phyloP scores from a whole-genome alignment of 2,113 vertebrate species.

The Carassius auratus region DNA sequence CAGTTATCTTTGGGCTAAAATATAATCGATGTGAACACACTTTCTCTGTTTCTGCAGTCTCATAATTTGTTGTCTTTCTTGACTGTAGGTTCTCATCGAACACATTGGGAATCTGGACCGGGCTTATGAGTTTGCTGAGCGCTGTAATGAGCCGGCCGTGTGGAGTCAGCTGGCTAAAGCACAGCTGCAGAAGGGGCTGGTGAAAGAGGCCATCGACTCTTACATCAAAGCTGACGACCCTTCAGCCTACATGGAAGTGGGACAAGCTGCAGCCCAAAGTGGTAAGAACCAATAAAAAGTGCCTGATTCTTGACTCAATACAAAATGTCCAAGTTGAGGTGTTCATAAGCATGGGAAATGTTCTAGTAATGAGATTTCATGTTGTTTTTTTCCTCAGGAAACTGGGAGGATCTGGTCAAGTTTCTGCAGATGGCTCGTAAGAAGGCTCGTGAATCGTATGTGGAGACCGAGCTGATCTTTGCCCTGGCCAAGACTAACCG shows the following conservation, averaged over 20 bases:
- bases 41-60: too few relatives aligned
- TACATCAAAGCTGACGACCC: slow-evolving; percentile 75
- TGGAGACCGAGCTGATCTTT: slow-evolving; percentile 81
- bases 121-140: slow-evolving; percentile 77
- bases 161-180: slow-evolving; percentile 99
- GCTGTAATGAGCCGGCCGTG: slow-evolving; percentile 97
- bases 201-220: slow-evolving; percentile 97
- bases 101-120: slow-evolving; percentile 93
- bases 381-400: slow-evolving; percentile 75
- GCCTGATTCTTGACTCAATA: not conserved
- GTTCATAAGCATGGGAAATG: not conserved
- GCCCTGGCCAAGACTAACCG: too few relatives aligned
- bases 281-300: slow-evolving; percentile 73
- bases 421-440: slow-evolving; percentile 98
- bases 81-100: slow-evolving; percentile 91
- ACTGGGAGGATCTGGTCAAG: slow-evolving; percentile 99
- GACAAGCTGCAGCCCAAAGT: slow-evolving; percentile 95
- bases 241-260: slow-evolving; percentile 98
- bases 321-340: not conserved
- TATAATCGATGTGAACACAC: not conserved
- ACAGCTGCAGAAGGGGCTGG: slow-evolving; percentile 96
- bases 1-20: not conserved
- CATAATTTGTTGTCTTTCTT: not conserved
- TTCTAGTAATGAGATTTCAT: not conserved
- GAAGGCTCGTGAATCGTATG: slow-evolving; percentile 96